Base-by-base conservation (phyloP, 2,113 vertebrate genomes). In the Syngnathus typhle region DNA sequence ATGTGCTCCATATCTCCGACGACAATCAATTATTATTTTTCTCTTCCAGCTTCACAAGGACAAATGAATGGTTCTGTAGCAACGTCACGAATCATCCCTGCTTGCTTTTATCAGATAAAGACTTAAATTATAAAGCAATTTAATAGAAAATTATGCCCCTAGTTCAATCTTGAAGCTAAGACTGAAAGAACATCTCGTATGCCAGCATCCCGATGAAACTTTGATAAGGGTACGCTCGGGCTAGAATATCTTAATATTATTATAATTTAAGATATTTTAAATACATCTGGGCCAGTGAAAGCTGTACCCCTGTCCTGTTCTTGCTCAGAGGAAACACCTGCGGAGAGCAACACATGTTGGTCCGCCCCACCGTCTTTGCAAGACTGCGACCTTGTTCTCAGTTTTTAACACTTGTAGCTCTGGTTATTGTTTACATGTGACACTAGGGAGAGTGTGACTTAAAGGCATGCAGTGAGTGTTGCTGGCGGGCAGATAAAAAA, bases 261-360 rank as follows among this genome's bases (percentile, higher is more conserved):
- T 32, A 32, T 32, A 32, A 32, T 32, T 32, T 32, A 32, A 69
- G 63, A 81, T 49, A 36, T 19, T 60, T 60, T 37, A 38, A 10
- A 60, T 60, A 71, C 74, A 47, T 75, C 51, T 68, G 74, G 75
- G 69, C 78, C 79, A 65, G 72, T 51, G 67, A 70, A 69, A 67
- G 68, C 79, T 73, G 72, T 61, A 19, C 80, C 76, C 67, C 68
- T 3, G 73, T 51, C 69, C 72, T 69, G 64, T 67, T 60, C 70
- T 51, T 54, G 58, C 77, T 80, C 78, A 79, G 63, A 85, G 83
- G 86, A 88, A 87, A 88, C 87, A 90, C 87, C 88, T 90, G 87
- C 77, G 77, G 60, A 75, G 76, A 71, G 61, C 70, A 75, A 62
- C 79, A 82, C 77, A 77, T 69, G 79, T 60, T 12, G 76, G 59